These are phyloP conservation scores for Macquaria australasica DNA, from an alignment of 2,113 vertebrate genomes.

Conservation along the genomic window DNA sequence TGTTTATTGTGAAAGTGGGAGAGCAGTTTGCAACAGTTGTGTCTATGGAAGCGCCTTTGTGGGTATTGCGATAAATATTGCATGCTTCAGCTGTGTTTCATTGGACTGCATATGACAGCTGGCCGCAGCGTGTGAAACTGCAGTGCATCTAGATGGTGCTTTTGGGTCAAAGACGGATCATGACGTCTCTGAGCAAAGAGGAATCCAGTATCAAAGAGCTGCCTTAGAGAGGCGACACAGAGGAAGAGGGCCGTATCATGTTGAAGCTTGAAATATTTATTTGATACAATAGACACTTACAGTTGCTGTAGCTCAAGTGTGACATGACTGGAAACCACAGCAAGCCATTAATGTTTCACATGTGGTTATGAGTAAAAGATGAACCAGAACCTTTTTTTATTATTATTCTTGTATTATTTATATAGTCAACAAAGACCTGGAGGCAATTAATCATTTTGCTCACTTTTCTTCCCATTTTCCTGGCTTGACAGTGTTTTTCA, in stretches of 20 bases:
- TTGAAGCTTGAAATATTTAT: slow-evolving; percentile 76
- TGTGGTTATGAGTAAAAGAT: slow-evolving; percentile 53
- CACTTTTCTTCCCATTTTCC: slow-evolving; percentile 45
- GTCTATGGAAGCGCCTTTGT: slow-evolving; percentile 43
- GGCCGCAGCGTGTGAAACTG: slow-evolving; percentile 54
- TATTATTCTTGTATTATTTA: slow-evolving; percentile 41
- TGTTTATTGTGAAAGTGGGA: slow-evolving; percentile 27
- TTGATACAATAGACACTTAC: slow-evolving; percentile 69
- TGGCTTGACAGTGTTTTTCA: slow-evolving; percentile 47
- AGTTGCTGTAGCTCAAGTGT: slow-evolving; percentile 61
- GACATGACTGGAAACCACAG: slow-evolving; percentile 67
- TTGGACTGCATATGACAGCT: slow-evolving; percentile 70
- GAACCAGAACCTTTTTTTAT: slow-evolving; percentile 16
- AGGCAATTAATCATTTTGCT: slow-evolving; percentile 67
- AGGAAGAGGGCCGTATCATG: slow-evolving; percentile 68
- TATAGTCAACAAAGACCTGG: slow-evolving; percentile 41
- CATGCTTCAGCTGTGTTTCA: slow-evolving; percentile 72
- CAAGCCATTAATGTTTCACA: slow-evolving; percentile 62
- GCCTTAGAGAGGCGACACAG: slow-evolving; percentile 53
- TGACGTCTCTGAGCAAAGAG: slow-evolving; percentile 57
- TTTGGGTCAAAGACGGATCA: slow-evolving; percentile 66
- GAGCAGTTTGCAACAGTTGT: slow-evolving; percentile 49
- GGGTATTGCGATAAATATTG: slow-evolving; percentile 69
- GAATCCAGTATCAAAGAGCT: slow-evolving; percentile 68
- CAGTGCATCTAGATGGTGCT: slow-evolving; percentile 47